Base-by-base conservation (phyloP, 2,888 invertebrate species). In the Drosophila differens region DNA sequence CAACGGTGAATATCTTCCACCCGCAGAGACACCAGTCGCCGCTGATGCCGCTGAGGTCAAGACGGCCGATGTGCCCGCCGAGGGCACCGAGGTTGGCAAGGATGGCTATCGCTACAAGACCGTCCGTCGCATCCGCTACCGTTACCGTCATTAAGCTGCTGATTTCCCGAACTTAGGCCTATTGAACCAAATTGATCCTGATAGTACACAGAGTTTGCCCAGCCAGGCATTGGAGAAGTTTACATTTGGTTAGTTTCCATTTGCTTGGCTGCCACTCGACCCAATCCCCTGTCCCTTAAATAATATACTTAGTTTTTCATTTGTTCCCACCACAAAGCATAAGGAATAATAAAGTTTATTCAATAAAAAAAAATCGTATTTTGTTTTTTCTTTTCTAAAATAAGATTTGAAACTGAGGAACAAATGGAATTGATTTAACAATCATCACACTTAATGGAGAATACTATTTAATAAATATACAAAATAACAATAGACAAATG, bases 51-150 rank as follows among this genome's bases (percentile, higher is more conserved):
- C 66, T 10, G 85, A 83, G 39, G 79, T 68, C 9, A 70, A 81
- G 69, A 47, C 77, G 4, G 89, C 78, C 49, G 74, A 76, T 12
- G 69, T 70, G 30, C 70, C 69, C 41, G 69, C 59, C 41, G 91
- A 83, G 62, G 92, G 89, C 55, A 92, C 93, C 57, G 92, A 91
- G 33, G 69, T 92, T 41, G 92, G 85, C 74, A 80, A 85, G 74
- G 92, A 92, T 76, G 93, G 93, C 6, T 92, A 92, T 76, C 93
- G 89, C 54, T 92, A 93, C 76, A 93, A 92, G 85, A 92, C 92
- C 54, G 85, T 92, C 53, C 92, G 93, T 61, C 86, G 90, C 67
- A 74, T 92, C 47, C 89, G 82, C 60, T 92, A 92, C 75, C 92
- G 93, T 73, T 77, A 91, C 62, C 93, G 92, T 63, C 83, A 92